phyloP scores from a whole-genome alignment of 2,888 invertebrate genomes.

The Ichneumon xanthorius region DNA sequence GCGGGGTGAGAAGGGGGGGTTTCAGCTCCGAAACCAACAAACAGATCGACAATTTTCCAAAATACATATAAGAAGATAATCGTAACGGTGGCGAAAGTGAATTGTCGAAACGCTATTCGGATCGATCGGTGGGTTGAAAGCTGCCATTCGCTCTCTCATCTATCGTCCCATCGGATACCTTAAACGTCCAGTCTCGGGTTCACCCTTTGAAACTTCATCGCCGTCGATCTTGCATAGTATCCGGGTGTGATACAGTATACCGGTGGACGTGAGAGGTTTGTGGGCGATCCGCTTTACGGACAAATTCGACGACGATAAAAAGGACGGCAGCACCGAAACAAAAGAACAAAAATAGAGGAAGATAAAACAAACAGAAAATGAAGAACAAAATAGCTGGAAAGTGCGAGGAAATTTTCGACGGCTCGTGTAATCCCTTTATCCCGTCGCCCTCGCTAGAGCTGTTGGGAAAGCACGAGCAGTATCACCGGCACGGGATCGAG shows the following conservation, averaged over 20 bases:
- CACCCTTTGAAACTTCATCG: not conserved
- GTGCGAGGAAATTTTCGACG: slow-evolving; percentile 64
- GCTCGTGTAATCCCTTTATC: slow-evolving; percentile 63
- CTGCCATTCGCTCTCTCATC: not conserved
- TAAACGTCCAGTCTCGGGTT: not conserved
- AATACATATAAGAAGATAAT: too few relatives aligned
- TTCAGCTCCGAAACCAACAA: too few relatives aligned
- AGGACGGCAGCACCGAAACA: slow-evolving; percentile 1
- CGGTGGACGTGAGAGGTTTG: not conserved
- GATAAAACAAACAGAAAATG: not conserved
- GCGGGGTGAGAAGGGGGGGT: too few relatives aligned
- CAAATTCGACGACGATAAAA: slow-evolving; percentile 19
- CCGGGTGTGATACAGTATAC: not conserved
- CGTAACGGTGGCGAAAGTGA: too few relatives aligned
- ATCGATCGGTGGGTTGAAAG: not conserved
- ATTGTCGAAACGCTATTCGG: not conserved
- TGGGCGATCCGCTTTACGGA: not conserved
- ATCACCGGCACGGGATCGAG: slow-evolving; percentile 59
- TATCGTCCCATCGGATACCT: not conserved
- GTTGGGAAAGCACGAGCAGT: slow-evolving; percentile 35
- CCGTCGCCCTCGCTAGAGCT: slow-evolving; percentile 29
- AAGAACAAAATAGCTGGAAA: slow-evolving; percentile 51
- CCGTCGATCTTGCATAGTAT: not conserved
- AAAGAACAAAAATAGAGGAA: slow-evolving; percentile 11
- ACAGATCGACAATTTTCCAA: too few relatives aligned